Base-by-base conservation (phyloP, 2,888 invertebrate species). In the Troglohyphantes excavatus region DNA sequence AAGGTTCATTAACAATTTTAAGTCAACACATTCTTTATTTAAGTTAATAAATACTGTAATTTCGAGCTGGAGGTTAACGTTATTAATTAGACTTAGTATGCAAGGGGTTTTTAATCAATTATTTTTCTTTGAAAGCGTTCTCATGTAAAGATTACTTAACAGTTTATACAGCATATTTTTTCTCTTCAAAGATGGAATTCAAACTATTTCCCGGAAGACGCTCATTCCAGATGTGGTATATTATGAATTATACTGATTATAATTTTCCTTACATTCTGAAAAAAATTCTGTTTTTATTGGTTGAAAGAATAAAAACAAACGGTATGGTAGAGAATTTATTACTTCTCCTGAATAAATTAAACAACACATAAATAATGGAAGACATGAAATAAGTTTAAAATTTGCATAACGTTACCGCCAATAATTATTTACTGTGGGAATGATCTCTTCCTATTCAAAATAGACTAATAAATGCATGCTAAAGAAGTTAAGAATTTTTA, bases 1-100 rank as follows among this genome's bases (percentile, higher is more conserved):
- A 65, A 23, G 19, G 78, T 78, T 33, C 33, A 78, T 78, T 78
- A 76, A 39, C n/a, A 23, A 26, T 39, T 65, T 63, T 63, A 78
- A 63, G 78, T 78, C 78, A 78, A 78, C 78, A 78, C 63, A 43
- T 65, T 23, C 39, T 78, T 78, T 63, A 19, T 65, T 65, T 65
- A 23, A 63, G 65, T 23, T 23, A n/a, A 33, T 29, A 39, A 43
- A 43, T 63, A 39, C 39, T 43, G 39, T 33, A 43, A 78, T 78
- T 46, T 65, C n/a, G 39, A 39, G 63, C 39, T 19, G 19, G 75
- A 21, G 19, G 2, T 26, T 61, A 33, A 59, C 27, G 63, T 53
- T n/a, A 53, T 53, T 53, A 53, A 53, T 53, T 53, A 53, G 13
- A n/a, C 13, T 53, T 53, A 5, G 53, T n/a, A n/a, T 53, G n/a